phyloP scores from a whole-genome alignment of 2,797 vertebrate species.

The Petrocephalus schoutedeni region DNA sequence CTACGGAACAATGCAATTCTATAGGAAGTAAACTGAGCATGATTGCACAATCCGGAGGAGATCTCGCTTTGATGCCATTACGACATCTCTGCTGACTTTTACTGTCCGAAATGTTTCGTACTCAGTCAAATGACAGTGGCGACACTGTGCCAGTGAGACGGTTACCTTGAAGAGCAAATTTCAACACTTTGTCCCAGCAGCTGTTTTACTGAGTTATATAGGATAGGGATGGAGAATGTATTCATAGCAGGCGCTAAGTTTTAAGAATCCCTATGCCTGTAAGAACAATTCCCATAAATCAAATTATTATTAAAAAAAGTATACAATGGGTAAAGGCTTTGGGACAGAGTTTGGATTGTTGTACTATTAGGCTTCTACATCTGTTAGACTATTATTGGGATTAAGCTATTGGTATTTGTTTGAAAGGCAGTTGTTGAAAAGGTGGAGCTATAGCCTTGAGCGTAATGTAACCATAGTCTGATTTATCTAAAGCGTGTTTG shows the following conservation, averaged over 20 bases:
- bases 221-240: background rate
- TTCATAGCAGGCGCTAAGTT: background rate
- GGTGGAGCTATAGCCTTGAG: background rate
- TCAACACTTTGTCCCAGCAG: background rate
- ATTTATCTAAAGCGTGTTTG: background rate
- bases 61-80: background rate
- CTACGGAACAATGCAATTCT: background rate
- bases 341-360: background rate
- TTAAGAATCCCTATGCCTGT: background rate
- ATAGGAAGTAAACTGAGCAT: background rate
- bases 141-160: background rate
- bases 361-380: background rate
- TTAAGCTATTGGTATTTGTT: background rate
- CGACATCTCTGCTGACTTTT: background rate
- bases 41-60: background rate
- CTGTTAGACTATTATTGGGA: background rate
- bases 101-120: background rate
- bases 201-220: background rate
- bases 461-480: background rate
- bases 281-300: conserved; percentile 14
- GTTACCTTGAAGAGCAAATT: background rate
- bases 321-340: background rate
- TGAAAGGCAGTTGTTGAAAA: background rate
- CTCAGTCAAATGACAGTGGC: background rate
- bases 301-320: background rate